Evolutionary conservation across 2,888 invertebrate genomes (phyloP).

Genomic region (Creontiades dilutus): DNA sequence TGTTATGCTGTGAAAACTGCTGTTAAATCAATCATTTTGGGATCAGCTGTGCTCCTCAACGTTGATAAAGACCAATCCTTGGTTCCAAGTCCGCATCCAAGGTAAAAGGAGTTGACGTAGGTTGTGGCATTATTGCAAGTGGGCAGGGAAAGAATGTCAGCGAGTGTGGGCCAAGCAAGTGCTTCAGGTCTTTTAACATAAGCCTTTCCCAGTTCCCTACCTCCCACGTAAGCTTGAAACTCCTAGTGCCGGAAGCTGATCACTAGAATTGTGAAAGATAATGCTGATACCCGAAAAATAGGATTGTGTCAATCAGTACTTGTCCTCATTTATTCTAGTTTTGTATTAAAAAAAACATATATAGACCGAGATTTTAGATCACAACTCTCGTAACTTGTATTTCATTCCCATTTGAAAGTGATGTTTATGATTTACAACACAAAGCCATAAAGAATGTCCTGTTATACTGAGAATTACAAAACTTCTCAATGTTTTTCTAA

Average conservation of each 20-base stretch:
- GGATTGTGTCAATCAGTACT: not conserved
- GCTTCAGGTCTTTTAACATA: not conserved
- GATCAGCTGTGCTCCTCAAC: not conserved
- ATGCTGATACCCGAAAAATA: constrained; percentile 5
- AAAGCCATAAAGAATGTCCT: too few relatives aligned
- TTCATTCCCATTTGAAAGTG: too few relatives aligned
- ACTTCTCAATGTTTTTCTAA: too few relatives aligned
- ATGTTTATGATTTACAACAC: too few relatives aligned
- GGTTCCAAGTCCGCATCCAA: constrained; percentile 5
- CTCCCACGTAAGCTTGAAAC: not conserved
- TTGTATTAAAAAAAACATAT: too few relatives aligned
- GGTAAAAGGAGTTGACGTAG: constrained; percentile 27
- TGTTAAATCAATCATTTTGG: too few relatives aligned
- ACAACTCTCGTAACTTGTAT: too few relatives aligned
- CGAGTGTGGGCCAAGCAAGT: constrained; percentile 2
- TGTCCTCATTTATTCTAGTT: too few relatives aligned
- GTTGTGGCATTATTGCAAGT: constrained; percentile 23
- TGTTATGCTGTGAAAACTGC: too few relatives aligned
- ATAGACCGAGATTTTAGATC: too few relatives aligned
- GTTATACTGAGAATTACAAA: too few relatives aligned
- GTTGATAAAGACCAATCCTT: constrained; percentile 15
- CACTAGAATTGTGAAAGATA: not conserved
- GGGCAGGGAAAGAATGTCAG: constrained; percentile 1
- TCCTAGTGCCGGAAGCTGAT: not conserved
- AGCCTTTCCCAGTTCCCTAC: not conserved